phyloP scores from a whole-genome alignment of 2,113 vertebrate species.

The Xiphorhynchus elegans region DNA sequence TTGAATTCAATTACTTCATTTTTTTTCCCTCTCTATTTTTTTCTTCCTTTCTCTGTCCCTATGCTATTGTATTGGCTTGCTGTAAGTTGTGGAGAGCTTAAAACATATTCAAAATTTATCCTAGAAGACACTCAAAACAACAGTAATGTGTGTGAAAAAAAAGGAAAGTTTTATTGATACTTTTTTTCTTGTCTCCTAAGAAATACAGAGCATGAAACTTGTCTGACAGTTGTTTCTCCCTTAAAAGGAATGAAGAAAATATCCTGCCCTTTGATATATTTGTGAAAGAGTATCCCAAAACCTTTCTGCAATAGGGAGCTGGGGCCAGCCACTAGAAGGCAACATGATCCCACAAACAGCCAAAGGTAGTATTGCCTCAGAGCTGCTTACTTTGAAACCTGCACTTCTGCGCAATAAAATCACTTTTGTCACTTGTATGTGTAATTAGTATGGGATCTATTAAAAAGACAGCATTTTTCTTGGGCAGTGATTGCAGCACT shows the following conservation, averaged over 20 bases:
- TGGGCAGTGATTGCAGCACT: background rate
- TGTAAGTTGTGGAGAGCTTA: background rate
- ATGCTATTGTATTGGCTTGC: background rate
- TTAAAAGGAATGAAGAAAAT: background rate
- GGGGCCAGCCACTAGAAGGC: slow-evolving; percentile 64
- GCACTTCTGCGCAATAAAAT: background rate
- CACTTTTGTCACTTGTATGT: background rate
- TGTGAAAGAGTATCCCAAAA: background rate
- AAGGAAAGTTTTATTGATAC: background rate
- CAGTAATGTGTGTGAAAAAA: background rate
- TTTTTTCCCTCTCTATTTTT: background rate
- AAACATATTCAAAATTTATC: background rate
- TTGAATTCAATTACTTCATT: background rate
- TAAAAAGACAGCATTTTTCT: background rate
- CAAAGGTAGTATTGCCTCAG: background rate
- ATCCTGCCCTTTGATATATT: background rate
- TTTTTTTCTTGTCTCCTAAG: background rate
- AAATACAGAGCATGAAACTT: background rate
- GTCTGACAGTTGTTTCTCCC: background rate
- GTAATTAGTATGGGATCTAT: background rate
- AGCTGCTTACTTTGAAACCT: background rate
- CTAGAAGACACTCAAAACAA: background rate
- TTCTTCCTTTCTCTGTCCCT: background rate
- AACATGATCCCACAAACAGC: slow-evolving; percentile 42
- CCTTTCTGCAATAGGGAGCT: background rate